Evolutionary conservation across 1,140 invertebrate species (phyloP), one percentile per base, ranked within the genome.

Genomic region (Calliphora vicina): DNA sequence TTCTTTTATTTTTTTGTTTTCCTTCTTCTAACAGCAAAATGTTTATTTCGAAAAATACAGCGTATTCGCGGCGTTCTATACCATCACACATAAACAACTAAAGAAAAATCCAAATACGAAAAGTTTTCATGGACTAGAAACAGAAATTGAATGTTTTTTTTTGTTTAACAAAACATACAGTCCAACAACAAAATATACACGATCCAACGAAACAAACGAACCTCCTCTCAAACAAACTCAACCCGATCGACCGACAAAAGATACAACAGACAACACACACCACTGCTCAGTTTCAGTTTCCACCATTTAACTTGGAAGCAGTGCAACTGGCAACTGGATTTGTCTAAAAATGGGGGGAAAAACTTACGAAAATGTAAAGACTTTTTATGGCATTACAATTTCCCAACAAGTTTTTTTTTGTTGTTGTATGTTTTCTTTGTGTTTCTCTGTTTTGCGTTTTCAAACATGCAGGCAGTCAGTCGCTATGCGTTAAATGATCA

Each of bases 261-360:
- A 57, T 57, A 57, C 50, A n/a, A n/a, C 50, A 35, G 10, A 35
- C 35, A 0, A 10, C 10, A 8, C 10, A 8, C 10, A 10, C 50
- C 4, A 15, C 13, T 57, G 50, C 15, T 57, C 50, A 57, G 15
- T 57, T 57, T 67, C 9, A 67, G n/a, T 67, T 67, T 67, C 61
- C 61, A 67, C 23, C n/a, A n/a, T 23, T 23, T 25, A 67, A 67
- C 23, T 20, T 67, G 23, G 10, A 12, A 10, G 61, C 61, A 10
- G 6, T 1, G n/a, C n/a, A 25, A 23, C n/a, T 23, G 20, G 61
- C 26, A 43, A 43, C 35, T 78, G 74, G 74, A 43, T 78, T 45
- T 78, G 74, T 23, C 74, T 78, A 43, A 78, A 78, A 78, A 78
- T 78, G 74, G 74, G 74, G 74, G 74, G 61, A 78, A 78, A 35